A percentile compares a stretch with the other conserved stretches of the same genome.
These are phyloP conservation scores for Oenanthe oenanthe DNA, from an alignment of 2,113 vertebrate species.

Conservation along the genomic window DNA sequence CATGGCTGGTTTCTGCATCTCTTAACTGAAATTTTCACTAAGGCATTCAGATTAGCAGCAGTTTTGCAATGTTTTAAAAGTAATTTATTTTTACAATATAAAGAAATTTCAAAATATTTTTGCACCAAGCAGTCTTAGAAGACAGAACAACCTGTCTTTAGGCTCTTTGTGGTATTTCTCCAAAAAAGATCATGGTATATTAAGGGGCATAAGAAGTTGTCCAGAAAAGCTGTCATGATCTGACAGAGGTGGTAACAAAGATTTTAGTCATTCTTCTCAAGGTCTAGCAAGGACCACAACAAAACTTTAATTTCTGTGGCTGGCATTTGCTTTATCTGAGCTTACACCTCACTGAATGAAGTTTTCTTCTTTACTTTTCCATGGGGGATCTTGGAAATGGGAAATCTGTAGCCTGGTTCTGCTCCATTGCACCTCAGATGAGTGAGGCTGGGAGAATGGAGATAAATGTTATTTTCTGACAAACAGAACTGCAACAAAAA, in stretches of 20 bases:
- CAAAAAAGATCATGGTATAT: not conserved
- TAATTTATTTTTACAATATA: not conserved
- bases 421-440: not conserved
- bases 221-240: rapidly evolving
- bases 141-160: not conserved
- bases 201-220: not conserved
- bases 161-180: not conserved
- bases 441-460: not conserved
- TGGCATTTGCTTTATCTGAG: not conserved
- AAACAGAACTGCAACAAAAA: not conserved
- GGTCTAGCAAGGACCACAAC: not conserved
- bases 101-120: not conserved
- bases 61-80: not conserved
- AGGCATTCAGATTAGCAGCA: not conserved
- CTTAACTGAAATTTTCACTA: not conserved
- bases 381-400: not conserved
- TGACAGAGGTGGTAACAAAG: no score
- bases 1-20: not conserved
- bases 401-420: not conserved
- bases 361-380: not conserved
- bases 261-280: not conserved
- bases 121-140: not conserved
- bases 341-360: not conserved
- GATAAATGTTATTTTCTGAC: not conserved
- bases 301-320: not conserved